phyloP scores from a whole-genome alignment of 2,113 vertebrate species.

The Apteryx mantelli region DNA sequence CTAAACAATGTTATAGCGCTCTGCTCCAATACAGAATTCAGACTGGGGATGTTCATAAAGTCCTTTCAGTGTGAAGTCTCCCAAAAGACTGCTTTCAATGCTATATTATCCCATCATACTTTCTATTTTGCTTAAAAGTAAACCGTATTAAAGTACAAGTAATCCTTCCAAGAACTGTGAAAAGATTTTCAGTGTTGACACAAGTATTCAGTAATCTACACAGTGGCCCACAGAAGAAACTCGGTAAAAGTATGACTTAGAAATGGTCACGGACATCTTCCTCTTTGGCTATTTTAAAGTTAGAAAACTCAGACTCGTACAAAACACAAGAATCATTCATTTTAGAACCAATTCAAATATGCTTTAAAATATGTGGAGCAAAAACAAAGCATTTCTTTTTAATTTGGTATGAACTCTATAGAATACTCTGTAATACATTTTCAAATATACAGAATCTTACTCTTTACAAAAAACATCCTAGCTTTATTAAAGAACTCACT shows the following conservation, averaged over 20 bases:
- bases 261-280: conserved; percentile 49
- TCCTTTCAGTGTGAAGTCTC: background rate
- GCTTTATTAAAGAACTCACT: conserved; percentile 31
- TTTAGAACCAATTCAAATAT: conserved; percentile 43
- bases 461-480: conserved; percentile 46
- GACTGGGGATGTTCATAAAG: background rate
- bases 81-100: background rate
- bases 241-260: conserved; percentile 30
- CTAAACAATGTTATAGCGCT: background rate
- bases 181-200: conserved; percentile 13
- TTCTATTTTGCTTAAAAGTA: background rate
- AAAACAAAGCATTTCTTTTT: conserved; percentile 39
- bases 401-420: conserved; percentile 59
- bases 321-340: conserved; percentile 38
- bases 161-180: conserved; percentile 36
- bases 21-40: background rate
- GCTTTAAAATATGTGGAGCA: conserved; percentile 43
- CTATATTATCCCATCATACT: background rate
- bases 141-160: background rate
- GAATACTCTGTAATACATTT: conserved; percentile 50
- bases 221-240: conserved; percentile 25
- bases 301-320: conserved; percentile 56
- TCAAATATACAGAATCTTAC: conserved; percentile 63
- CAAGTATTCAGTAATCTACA: conserved; percentile 33
- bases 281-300: conserved; percentile 51